A percentile compares a stretch with the other conserved stretches of the same genome.
These are phyloP conservation scores for Haemorhous mexicanus DNA, from an alignment of 2,113 vertebrate species.

Conservation along the genomic window DNA sequence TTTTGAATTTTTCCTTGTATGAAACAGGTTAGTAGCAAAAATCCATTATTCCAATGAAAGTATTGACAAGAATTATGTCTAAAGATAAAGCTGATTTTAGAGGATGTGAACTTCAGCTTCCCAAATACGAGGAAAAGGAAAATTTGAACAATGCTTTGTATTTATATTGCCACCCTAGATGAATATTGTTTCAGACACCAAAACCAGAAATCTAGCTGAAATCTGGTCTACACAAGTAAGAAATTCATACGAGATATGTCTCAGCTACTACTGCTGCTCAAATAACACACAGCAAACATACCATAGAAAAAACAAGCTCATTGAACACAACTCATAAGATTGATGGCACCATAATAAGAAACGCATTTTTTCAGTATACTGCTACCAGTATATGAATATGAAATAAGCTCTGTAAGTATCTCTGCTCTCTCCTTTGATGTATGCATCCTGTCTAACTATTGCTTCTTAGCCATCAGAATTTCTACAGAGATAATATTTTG, in stretches of 20 bases:
- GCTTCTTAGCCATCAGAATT: constrained; percentile 11
- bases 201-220: not conserved
- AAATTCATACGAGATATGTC: not conserved
- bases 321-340: not conserved
- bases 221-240: not conserved
- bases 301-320: not conserved
- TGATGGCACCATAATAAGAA: not conserved
- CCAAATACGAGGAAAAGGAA: not conserved
- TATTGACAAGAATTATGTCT: not conserved
- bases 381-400: not conserved
- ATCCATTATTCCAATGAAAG: not conserved
- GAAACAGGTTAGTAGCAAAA: not conserved
- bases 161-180: not conserved
- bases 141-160: not conserved
- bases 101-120: not conserved
- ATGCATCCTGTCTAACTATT: not conserved
- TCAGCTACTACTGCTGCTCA: not conserved
- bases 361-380: not conserved
- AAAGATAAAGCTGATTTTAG: not conserved
- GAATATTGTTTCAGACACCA: not conserved
- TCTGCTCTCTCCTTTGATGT: not conserved
- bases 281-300: not conserved
- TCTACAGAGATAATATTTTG: not conserved
- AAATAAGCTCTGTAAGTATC: not conserved
- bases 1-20: not conserved